phyloP scores from a whole-genome alignment of 2,888 invertebrate species.

The Acleris emargana region DNA sequence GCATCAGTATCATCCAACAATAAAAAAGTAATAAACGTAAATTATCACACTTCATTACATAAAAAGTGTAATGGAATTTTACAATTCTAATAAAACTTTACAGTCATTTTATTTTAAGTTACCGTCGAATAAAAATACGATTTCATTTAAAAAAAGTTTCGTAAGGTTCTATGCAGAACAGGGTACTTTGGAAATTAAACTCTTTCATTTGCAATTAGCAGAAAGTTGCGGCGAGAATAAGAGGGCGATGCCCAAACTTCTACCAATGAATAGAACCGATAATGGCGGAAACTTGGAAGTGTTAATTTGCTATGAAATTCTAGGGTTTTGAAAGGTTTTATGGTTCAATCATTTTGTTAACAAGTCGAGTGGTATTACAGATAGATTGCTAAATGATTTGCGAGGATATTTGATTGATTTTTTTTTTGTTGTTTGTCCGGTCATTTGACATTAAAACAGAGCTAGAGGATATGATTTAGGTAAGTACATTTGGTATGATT shows the following conservation, averaged over 20 bases:
- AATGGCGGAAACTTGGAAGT: conserved; percentile 44
- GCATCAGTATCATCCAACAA: too few species aligned
- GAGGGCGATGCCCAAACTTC: conserved; percentile 36
- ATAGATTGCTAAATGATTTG: too few species aligned
- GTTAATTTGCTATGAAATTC: conserved; percentile 45
- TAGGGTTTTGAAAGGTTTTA: conserved; percentile 25
- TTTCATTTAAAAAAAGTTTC: not conserved
- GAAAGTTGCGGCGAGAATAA: conserved; percentile 17
- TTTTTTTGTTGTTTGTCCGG: too few species aligned
- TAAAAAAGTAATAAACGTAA: too few species aligned
- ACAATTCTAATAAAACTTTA: too few species aligned
- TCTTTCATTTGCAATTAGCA: conserved; percentile 31
- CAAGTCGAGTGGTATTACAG: not conserved
- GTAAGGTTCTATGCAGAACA: not conserved
- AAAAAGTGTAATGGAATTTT: too few species aligned
- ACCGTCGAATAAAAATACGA: not conserved
- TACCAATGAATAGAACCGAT: conserved; percentile 40
- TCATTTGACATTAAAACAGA: too few species aligned
- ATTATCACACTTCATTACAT: too few species aligned
- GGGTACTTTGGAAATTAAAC: conserved; percentile 18
- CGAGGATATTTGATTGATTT: too few species aligned
- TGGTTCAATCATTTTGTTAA: conserved; percentile 19
- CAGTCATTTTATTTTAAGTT: not conserved
- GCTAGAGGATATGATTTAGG: too few species aligned
- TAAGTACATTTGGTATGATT: too few species aligned